phyloP scores from a whole-genome alignment of 2,797 vertebrate genomes.

The Pachyuromys duprasi region DNA sequence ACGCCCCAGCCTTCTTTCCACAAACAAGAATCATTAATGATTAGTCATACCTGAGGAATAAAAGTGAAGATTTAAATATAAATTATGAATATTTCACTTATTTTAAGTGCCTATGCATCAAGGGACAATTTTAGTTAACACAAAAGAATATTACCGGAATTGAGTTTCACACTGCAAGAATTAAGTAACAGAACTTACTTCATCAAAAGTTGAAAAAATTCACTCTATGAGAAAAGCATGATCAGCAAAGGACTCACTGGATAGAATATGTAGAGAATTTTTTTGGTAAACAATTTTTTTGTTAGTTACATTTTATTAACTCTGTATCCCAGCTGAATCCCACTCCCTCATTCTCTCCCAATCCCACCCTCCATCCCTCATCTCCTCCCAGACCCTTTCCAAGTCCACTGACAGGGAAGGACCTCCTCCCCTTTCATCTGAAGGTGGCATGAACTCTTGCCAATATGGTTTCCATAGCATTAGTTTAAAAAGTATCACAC shows the following conservation, averaged over 20 bases:
- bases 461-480: background rate
- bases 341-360: too few relatives aligned
- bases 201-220: background rate
- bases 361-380: too few relatives aligned
- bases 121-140: conserved; percentile 60
- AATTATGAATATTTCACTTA: conserved; percentile 61
- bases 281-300: too few relatives aligned
- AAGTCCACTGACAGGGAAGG: too few relatives aligned
- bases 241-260: background rate
- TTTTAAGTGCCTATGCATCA: conserved; percentile 61
- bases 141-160: background rate
- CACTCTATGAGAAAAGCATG: background rate
- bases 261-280: background rate
- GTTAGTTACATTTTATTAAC: too few relatives aligned
- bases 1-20: conserved; percentile 7
- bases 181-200: background rate
- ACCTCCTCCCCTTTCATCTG: too few relatives aligned
- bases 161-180: background rate
- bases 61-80: conserved; percentile 35
- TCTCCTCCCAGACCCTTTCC: too few relatives aligned
- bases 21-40: conserved; percentile 39
- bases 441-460: background rate
- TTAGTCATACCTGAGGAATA: conserved; percentile 49
- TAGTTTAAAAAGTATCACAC: background rate
- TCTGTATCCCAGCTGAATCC: too few relatives aligned